Percentiles rank a stretch among this genome's conserved stretches.
These are phyloP conservation scores for Phenganax subtilis DNA, from an alignment of 92 coral and sea anemone species.

Conservation along the genomic window DNA sequence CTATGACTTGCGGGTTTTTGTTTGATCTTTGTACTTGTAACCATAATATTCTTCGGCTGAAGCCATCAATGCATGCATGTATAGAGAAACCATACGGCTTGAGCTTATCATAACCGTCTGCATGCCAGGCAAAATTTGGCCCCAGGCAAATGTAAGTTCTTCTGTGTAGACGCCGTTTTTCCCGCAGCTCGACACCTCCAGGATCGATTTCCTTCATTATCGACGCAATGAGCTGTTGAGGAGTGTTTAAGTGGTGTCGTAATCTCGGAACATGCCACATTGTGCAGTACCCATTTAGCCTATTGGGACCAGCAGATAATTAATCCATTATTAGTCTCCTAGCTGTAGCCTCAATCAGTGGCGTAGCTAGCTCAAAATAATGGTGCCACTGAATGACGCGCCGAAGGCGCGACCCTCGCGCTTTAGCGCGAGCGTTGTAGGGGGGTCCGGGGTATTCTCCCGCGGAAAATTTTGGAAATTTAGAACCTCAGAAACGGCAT, in stretches of 20 bases:
- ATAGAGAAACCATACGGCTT: conserved; percentile 63
- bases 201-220: conserved; percentile 51
- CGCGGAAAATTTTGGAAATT: too few species aligned
- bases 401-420: too few species aligned
- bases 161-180: conserved; percentile 40
- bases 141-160: conserved; percentile 53
- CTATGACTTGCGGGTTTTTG: conserved; percentile 52
- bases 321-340: conserved; percentile 40
- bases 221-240: conserved; percentile 42
- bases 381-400: too few species aligned
- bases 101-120: conserved; percentile 60
- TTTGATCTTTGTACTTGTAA: conserved; percentile 62
- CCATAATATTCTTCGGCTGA: conserved; percentile 61
- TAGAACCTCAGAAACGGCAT: too few species aligned
- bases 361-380: too few species aligned
- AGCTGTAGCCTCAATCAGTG: conserved; percentile 9
- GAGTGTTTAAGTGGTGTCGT: conserved; percentile 44
- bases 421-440: too few species aligned
- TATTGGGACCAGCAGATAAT: conserved; percentile 45
- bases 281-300: conserved; percentile 44
- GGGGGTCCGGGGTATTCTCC: too few species aligned
- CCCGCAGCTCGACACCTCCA: conserved; percentile 42
- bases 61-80: conserved; percentile 61
- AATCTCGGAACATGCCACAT: conserved; percentile 55
- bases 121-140: conserved; percentile 65